Conservation (phyloP, 2,113 vertebrate species). For the Dascyllus trimaculatus region DNA sequence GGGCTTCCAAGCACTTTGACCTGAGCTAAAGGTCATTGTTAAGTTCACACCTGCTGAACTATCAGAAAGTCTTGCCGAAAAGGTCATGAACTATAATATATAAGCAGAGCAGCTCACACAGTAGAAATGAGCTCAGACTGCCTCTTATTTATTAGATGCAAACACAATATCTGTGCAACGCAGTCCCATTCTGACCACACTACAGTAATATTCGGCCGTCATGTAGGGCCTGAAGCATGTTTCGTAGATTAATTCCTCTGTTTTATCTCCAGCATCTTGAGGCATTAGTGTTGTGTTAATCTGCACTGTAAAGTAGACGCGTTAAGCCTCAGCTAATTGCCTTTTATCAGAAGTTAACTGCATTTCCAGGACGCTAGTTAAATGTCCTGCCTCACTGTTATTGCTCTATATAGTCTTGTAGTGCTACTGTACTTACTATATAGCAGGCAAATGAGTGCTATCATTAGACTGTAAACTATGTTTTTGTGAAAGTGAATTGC, state of each 20-base stretch:
- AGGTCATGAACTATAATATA: slow-evolving; percentile 22
- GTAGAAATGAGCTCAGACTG: not conserved
- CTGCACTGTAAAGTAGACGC: slow-evolving; percentile 16
- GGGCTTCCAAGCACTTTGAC: slow-evolving; percentile 34
- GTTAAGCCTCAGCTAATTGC: slow-evolving; percentile 30
- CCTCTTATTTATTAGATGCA: not conserved
- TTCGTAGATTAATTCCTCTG: not conserved
- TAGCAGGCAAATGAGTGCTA: slow-evolving; percentile 5
- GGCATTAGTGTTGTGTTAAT: slow-evolving; percentile 32
- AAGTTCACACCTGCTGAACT: slow-evolving; percentile 25
- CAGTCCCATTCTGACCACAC: not conserved
- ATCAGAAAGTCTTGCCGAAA: slow-evolving; percentile 13
- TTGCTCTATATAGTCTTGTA: slow-evolving; percentile 12
- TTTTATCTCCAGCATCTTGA: slow-evolving; percentile 41
- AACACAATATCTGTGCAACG: not conserved
- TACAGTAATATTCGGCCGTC: not conserved
- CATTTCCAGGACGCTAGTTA: slow-evolving; percentile 17
- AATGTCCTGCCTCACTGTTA: slow-evolving; percentile 11
- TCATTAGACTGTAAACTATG: not conserved
- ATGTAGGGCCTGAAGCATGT: not conserved
- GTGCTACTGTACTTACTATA: not conserved
- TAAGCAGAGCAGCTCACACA: not conserved
- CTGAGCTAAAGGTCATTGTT: slow-evolving; percentile 28
- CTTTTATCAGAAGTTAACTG: slow-evolving; percentile 34
- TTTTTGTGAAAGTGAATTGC: slow-evolving; percentile 4